Conservation (phyloP, 2,888 invertebrate genomes). For the Dioctria linearis region DNA sequence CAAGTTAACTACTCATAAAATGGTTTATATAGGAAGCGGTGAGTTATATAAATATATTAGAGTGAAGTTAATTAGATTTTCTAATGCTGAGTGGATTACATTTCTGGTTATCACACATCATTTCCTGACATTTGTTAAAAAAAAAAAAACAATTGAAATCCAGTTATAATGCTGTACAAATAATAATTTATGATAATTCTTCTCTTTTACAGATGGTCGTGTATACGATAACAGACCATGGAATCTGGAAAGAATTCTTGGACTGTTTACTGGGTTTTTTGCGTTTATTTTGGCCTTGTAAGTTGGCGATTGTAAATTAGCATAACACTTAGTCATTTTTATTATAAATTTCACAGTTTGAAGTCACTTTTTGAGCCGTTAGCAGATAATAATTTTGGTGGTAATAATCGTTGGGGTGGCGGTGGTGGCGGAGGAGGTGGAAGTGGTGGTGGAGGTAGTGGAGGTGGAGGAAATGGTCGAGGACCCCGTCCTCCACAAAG, state of each 20-base stretch:
- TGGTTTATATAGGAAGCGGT: conserved; percentile 52
- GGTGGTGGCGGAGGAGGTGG: conserved; percentile 37
- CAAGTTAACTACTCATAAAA: conserved; percentile 14
- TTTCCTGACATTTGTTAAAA: too few relatives aligned
- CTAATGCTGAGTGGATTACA: too few relatives aligned
- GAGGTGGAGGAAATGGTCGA: conserved; percentile 28
- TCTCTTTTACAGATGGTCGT: conserved; percentile 43
- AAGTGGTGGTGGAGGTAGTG: conserved; percentile 27
- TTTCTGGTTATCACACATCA: too few relatives aligned
- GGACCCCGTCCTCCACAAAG: conserved; percentile 17
- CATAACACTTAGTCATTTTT: not conserved
- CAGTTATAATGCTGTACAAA: too few relatives aligned
- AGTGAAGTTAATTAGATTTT: not conserved
- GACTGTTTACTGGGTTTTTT: conserved; percentile 30
- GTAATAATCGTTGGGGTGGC: not conserved
- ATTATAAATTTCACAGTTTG: conserved; percentile 5
- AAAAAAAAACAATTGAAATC: too few relatives aligned
- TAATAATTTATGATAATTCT: too few relatives aligned
- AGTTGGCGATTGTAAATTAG: conserved; percentile 21
- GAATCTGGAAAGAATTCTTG: conserved; percentile 18
- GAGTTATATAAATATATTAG: not conserved
- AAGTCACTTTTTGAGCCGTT: conserved; percentile 44
- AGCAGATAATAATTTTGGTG: not conserved
- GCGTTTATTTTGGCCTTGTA: conserved; percentile 48
- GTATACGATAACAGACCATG: conserved; percentile 35